These are phyloP conservation scores for Sorex maritimensis DNA, from an alignment of 2,797 vertebrate genomes.

Conservation along the genomic window DNA sequence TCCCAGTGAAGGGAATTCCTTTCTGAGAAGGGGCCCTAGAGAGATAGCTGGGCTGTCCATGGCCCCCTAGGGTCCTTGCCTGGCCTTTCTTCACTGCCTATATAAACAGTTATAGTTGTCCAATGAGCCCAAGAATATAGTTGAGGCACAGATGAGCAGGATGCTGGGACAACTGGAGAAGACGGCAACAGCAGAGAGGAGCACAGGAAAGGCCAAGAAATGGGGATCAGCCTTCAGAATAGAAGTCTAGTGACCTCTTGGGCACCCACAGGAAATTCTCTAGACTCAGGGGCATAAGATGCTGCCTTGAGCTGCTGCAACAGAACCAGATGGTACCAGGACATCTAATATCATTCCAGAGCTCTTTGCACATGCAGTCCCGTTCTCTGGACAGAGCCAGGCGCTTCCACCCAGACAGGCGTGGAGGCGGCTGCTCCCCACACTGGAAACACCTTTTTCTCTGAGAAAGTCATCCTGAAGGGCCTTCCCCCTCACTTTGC, in stretches of 20 bases:
- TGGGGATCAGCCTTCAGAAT: accelerated
- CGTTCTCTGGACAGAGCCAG: neutral
- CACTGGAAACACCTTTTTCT: constrained; percentile 1
- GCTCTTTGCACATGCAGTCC: neutral
- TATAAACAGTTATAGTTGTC: neutral
- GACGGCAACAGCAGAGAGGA: neutral
- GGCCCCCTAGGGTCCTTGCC: neutral
- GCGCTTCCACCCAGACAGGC: neutral
- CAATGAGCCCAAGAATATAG: neutral
- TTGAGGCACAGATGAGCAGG: neutral
- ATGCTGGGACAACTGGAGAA: no score
- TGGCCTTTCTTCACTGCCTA: neutral
- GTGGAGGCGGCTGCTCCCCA: neutral
- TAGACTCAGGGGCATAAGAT: neutral
- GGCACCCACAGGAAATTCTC: neutral
- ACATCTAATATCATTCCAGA: neutral
- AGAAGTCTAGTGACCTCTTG: neutral
- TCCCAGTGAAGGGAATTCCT: neutral
- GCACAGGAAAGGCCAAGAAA: neutral
- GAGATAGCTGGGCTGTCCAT: neutral
- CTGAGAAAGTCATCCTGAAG: neutral
- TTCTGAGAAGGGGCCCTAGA: neutral
- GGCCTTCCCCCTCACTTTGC: constrained; percentile 9
- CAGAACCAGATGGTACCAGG: neutral
- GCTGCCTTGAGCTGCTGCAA: neutral